Evolutionary conservation across 2,797 vertebrate genomes (phyloP).

Genomic region (Urosaurus nigricauda): DNA sequence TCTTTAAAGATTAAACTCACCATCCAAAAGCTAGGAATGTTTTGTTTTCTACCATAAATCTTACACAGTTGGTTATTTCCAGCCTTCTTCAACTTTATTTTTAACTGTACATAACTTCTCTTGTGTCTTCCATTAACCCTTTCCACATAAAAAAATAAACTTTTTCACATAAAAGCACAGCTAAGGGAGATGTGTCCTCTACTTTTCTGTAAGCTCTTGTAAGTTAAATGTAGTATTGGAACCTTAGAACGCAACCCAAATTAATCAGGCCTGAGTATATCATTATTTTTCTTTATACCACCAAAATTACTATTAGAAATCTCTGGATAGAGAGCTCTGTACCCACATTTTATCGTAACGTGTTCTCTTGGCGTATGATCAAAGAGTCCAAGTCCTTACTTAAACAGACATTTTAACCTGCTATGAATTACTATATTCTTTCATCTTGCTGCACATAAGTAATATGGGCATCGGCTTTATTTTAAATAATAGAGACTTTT

Average conservation of each 20-base stretch:
- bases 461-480: slow-evolving; percentile 3
- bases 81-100: not conserved
- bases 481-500: slow-evolving; percentile 41
- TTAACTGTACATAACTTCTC: not conserved
- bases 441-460: not conserved
- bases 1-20: not conserved
- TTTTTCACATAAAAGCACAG: not conserved
- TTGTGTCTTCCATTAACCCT: not conserved
- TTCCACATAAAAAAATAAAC: not conserved
- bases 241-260: slow-evolving; percentile 41
- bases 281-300: slow-evolving; percentile 30
- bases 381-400: slow-evolving; percentile 49
- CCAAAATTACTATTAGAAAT: slow-evolving; percentile 15
- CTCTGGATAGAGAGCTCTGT: slow-evolving; percentile 2
- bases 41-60: not conserved
- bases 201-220: not conserved
- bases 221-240: not conserved
- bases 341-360: not conserved
- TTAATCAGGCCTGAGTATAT: slow-evolving; percentile 32
- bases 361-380: slow-evolving; percentile 31
- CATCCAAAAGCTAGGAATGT: not conserved
- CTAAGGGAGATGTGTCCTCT: not conserved
- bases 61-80: not conserved
- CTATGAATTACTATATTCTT: slow-evolving; percentile 44
- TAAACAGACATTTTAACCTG: slow-evolving; percentile 33